These are phyloP conservation scores for Dermatemys mawii DNA, from an alignment of 2,113 vertebrate genomes.

Conservation along the genomic window DNA sequence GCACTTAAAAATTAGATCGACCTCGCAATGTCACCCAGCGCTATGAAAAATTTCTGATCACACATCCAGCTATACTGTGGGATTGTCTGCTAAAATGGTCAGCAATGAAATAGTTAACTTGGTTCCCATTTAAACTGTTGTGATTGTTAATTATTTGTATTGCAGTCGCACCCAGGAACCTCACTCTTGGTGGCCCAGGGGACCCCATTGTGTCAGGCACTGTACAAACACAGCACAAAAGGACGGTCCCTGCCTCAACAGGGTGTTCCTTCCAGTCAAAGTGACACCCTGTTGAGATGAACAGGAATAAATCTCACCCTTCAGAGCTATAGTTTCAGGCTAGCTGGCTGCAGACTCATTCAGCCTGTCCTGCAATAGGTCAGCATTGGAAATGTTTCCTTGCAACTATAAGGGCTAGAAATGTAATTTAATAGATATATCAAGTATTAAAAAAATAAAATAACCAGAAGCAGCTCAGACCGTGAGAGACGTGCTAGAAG, in stretches of 20 bases:
- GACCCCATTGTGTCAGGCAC: background rate
- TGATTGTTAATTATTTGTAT: background rate
- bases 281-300: background rate
- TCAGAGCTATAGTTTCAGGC: background rate
- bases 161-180: background rate
- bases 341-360: background rate
- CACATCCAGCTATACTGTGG: background rate
- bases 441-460: background rate
- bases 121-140: background rate
- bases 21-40: background rate
- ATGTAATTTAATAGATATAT: background rate
- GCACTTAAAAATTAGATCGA: background rate
- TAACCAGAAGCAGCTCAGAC: background rate
- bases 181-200: background rate
- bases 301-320: background rate
- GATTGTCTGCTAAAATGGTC: background rate
- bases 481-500: background rate
- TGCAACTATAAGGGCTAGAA: background rate
- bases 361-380: background rate
- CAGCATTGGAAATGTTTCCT: background rate
- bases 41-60: background rate
- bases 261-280: background rate
- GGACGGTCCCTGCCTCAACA: no score
- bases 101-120: background rate
- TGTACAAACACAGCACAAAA: background rate